Conservation (phyloP, 2,113 vertebrate species). For the Hippoglossus stenolepis region DNA sequence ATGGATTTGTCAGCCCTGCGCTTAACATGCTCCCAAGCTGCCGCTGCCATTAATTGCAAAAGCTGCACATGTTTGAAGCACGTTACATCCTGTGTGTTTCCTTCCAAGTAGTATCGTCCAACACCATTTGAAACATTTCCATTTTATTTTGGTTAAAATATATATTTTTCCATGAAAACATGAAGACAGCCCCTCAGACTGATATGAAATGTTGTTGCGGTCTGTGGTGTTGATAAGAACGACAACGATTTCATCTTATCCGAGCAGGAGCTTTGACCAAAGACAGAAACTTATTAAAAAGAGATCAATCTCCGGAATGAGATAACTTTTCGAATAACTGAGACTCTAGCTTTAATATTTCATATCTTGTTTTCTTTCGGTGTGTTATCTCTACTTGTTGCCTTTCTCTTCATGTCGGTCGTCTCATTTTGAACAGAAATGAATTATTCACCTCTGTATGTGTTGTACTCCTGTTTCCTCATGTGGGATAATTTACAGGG, state of each 20-base stretch:
- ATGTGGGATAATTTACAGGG: slow-evolving; percentile 8
- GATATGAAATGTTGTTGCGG: background rate
- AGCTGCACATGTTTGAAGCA: slow-evolving; percentile 35
- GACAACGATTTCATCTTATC: slow-evolving; percentile 13
- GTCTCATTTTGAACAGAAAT: slow-evolving; percentile 50
- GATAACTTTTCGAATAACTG: background rate
- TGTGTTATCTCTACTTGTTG: slow-evolving; percentile 4
- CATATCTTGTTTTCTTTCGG: background rate
- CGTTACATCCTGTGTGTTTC: background rate
- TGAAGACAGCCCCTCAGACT: background rate
- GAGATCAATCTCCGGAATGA: slow-evolving; percentile 21
- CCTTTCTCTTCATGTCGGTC: slow-evolving; percentile 7
- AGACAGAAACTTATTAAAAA: slow-evolving; percentile 30
- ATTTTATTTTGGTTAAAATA: too few species aligned
- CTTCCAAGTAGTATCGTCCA: background rate
- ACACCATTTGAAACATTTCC: slow-evolving; percentile 12
- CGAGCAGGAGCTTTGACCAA: background rate
- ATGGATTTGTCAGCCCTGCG: slow-evolving; percentile 62
- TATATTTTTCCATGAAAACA: background rate
- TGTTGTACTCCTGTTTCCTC: slow-evolving; percentile 12
- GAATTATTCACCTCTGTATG: background rate
- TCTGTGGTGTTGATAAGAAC: slow-evolving; percentile 22
- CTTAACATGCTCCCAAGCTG: slow-evolving; percentile 40
- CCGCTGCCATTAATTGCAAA: slow-evolving; percentile 40
- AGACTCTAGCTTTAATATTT: slow-evolving; percentile 42